A percentile compares a stretch with the other conserved stretches of the same genome.
Conservation (phyloP, 1,140 invertebrate genomes). For the Macrotrachela quadricornifera region DNA sequence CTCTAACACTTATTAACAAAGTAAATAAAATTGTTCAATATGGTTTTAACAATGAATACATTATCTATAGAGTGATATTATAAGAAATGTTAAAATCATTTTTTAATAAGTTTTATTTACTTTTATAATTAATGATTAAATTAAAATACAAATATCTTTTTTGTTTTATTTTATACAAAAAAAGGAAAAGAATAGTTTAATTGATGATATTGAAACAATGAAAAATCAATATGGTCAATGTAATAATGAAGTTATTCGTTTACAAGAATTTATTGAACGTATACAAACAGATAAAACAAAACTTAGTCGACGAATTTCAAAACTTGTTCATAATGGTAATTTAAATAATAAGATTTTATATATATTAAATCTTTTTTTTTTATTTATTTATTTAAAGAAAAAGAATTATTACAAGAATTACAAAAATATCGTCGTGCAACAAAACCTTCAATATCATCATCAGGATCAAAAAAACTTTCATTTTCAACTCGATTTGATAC, state of each 20-base stretch:
- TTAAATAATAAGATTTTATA: not conserved
- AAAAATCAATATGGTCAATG: conserved; percentile 10
- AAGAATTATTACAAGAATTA: conserved; percentile 28
- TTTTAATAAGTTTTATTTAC: too few relatives aligned
- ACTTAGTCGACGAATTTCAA: conserved; percentile 20
- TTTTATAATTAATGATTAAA: too few relatives aligned
- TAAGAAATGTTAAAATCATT: too few relatives aligned
- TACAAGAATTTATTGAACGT: conserved; percentile 22
- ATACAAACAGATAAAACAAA: conserved; percentile 25
- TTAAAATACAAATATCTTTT: too few relatives aligned
- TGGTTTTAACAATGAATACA: too few relatives aligned
- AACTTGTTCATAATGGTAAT: conserved; percentile 24
- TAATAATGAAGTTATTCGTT: conserved; percentile 14
- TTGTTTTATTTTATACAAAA: too few relatives aligned
- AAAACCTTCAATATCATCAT: not conserved
- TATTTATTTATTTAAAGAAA: conserved; percentile 17
- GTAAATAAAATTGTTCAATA: too few relatives aligned
- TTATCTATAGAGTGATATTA: too few relatives aligned
- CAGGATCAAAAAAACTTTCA: conserved; percentile 12
- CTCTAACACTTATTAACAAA: too few relatives aligned
- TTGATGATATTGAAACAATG: conserved; percentile 15
- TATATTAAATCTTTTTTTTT: not conserved
- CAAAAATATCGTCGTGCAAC: conserved; percentile 18
- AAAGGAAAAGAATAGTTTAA: too few relatives aligned
- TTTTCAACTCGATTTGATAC: conserved; percentile 14